A percentile compares a stretch with the other conserved stretches of the same genome.
These are phyloP conservation scores for Odocoileus virginianus DNA, from an alignment of 2,113 vertebrate species.

Conservation along the genomic window DNA sequence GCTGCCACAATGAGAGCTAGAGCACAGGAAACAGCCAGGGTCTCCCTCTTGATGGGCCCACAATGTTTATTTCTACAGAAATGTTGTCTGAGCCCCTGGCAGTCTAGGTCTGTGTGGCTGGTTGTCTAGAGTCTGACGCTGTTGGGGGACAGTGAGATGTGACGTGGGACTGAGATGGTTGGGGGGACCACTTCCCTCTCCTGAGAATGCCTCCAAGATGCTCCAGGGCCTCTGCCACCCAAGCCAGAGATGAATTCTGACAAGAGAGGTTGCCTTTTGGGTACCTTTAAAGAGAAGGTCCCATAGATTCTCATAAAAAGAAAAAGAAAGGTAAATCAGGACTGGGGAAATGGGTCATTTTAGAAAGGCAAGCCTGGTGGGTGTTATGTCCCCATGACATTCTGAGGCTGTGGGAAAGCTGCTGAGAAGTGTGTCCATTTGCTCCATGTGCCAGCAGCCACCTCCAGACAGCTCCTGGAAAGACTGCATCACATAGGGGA, in stretches of 20 bases:
- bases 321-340: rapidly evolving
- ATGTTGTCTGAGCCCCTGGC: rapidly evolving
- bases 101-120: background rate
- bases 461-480: rapidly evolving
- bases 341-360: rapidly evolving
- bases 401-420: rapidly evolving
- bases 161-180: background rate
- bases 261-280: rapidly evolving
- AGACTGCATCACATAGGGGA: rapidly evolving
- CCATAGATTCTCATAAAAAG: background rate
- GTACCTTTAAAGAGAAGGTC: background rate
- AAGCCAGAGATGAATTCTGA: background rate
- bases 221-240: background rate
- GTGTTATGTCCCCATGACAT: rapidly evolving
- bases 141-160: background rate
- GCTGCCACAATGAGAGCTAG: slow-evolving; percentile 48
- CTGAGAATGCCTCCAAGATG: rapidly evolving
- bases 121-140: background rate
- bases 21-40: slow-evolving; percentile 54
- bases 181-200: rapidly evolving
- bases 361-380: rapidly evolving
- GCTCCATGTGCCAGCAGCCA: rapidly evolving
- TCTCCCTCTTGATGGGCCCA: background rate
- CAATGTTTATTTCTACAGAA: background rate
- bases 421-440: background rate